Evolutionary conservation across 2,888 invertebrate genomes (phyloP).

Genomic region (Tortricodes alternella): DNA sequence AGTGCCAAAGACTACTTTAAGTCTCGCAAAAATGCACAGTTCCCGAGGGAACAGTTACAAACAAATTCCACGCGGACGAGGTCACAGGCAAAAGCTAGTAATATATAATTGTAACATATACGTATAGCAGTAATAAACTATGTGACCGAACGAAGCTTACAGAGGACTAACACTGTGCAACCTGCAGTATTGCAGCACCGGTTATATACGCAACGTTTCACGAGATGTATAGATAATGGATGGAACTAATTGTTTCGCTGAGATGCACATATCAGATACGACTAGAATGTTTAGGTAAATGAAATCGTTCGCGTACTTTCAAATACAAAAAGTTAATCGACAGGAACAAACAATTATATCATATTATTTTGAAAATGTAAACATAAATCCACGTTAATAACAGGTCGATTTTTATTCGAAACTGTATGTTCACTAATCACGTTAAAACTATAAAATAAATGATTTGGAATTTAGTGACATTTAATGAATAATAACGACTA

Average conservation of each 20-base stretch:
- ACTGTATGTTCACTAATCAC: too few relatives aligned
- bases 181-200: constrained; percentile 32
- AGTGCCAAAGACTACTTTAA: too few relatives aligned
- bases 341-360: neutral
- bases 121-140: neutral
- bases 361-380: neutral
- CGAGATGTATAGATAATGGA: constrained; percentile 1
- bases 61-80: too few relatives aligned
- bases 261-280: neutral
- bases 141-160: neutral
- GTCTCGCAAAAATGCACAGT: too few relatives aligned
- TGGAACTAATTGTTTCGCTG: constrained; percentile 13
- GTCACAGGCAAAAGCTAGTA: too few relatives aligned
- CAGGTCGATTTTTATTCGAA: too few relatives aligned
- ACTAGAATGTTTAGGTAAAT: neutral
- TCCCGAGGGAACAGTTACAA: too few relatives aligned
- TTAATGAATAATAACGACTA: neutral
- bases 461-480: neutral
- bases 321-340: neutral
- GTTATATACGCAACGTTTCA: constrained; percentile 1
- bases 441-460: neutral
- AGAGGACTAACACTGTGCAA: constrained; percentile 32
- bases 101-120: too few relatives aligned
- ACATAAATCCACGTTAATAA: too few relatives aligned
- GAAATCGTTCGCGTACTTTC: neutral